A percentile compares a stretch with the other conserved stretches of the same genome.
Conservation (phyloP, 1,140 invertebrate species). For the Melitaea cinxia region DNA sequence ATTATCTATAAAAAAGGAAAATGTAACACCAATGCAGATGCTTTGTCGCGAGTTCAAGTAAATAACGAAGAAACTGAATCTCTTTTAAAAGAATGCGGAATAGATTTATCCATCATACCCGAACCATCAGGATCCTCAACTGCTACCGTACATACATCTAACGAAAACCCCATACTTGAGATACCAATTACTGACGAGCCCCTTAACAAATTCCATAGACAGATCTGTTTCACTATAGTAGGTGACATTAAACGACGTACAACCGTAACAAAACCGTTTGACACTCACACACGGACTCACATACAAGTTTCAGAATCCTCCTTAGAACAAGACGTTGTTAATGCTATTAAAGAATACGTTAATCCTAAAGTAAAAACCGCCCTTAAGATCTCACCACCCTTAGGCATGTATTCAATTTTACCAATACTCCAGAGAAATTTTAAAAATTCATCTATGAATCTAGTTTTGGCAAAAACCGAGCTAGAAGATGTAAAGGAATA, state of each 20-base stretch:
- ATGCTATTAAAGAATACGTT: conserved; percentile 35
- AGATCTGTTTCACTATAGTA: not conserved
- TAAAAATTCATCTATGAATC: not conserved
- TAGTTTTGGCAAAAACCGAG: not conserved
- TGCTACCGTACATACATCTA: not conserved
- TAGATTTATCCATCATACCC: not conserved
- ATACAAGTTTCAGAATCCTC: conserved; percentile 31
- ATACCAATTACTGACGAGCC: not conserved
- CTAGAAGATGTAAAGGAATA: not conserved
- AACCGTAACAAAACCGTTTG: not conserved
- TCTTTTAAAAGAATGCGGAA: not conserved
- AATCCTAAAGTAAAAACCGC: conserved; percentile 33
- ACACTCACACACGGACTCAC: not conserved
- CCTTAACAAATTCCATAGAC: conserved; percentile 5
- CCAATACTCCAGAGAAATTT: conserved; percentile 24
- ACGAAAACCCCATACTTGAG: not conserved
- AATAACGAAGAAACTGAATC: no score
- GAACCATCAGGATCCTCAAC: conserved; percentile 5
- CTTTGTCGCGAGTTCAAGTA: no score
- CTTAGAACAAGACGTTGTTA: conserved; percentile 31
- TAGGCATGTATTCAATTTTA: conserved; percentile 30
- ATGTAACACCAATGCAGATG: no score
- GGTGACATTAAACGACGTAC: conserved; percentile 1
- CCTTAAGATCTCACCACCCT: conserved; percentile 24
- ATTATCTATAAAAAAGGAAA: not conserved